Percentiles rank a stretch among this genome's conserved stretches.
These are phyloP conservation scores for Elephas maximus DNA, from an alignment of 2,113 vertebrate genomes.

Conservation along the genomic window DNA sequence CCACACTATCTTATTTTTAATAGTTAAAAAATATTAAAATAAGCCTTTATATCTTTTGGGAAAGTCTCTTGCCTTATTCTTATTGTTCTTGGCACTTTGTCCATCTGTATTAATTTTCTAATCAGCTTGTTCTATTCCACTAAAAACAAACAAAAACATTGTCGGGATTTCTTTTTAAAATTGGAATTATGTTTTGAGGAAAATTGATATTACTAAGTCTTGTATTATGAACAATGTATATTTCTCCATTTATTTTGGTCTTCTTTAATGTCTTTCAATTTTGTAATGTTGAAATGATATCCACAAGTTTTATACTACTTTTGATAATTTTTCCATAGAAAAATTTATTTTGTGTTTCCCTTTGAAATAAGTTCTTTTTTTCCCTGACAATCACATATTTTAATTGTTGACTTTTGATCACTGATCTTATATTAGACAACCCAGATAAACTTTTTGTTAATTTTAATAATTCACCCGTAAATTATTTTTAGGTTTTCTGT, in stretches of 20 bases:
- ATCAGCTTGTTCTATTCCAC: neutral
- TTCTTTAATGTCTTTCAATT: neutral
- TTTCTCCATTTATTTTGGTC: neutral
- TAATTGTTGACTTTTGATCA: neutral
- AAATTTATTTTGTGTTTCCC: neutral
- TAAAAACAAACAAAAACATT: neutral
- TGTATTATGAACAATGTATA: neutral
- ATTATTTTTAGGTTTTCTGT: neutral
- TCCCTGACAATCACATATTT: neutral
- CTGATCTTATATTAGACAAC: neutral
- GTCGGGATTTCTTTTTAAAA: neutral
- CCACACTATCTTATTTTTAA: neutral
- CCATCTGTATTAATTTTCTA: slow-evolving; percentile 22
- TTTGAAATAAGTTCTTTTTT: neutral
- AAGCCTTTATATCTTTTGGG: neutral
- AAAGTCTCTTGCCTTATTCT: neutral
- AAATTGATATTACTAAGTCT: neutral
- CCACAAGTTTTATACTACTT: neutral
- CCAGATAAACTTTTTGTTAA: neutral
- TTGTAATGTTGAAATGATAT: neutral
- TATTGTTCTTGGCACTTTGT: neutral
- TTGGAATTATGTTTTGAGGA: neutral
- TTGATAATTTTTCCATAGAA: neutral
- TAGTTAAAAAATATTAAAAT: neutral
- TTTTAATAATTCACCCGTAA: neutral